phyloP scores from a whole-genome alignment of 2,888 invertebrate genomes.

The Rhamphomyia laevipes region DNA sequence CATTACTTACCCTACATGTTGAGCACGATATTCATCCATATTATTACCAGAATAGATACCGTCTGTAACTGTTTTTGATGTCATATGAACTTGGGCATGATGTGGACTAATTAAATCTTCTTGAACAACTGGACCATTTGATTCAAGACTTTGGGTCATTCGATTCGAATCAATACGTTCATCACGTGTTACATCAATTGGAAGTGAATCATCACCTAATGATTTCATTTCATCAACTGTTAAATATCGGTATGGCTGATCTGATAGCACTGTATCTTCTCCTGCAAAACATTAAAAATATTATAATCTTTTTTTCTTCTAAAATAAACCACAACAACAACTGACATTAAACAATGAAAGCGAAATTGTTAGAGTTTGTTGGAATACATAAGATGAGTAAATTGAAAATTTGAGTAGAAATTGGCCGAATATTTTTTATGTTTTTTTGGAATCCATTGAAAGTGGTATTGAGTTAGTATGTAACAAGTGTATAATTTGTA shows the following conservation, averaged over 20 bases:
- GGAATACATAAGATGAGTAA: no score
- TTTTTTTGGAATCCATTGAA: no score
- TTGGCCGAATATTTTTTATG: no score
- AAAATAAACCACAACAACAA: no score
- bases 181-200: conserved; percentile 86
- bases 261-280: conserved; percentile 83
- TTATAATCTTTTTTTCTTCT: not conserved
- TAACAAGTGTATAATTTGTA: no score
- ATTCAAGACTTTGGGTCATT: conserved; percentile 41
- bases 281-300: conserved; percentile 41
- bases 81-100: conserved; percentile 41
- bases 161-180: conserved; percentile 65
- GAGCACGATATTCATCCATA: conserved; percentile 43
- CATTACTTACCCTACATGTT: conserved; percentile 50
- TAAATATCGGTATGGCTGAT: conserved; percentile 82
- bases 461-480: no score
- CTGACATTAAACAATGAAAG: no score
- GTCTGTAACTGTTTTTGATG: conserved; percentile 37
- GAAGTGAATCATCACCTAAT: conserved; percentile 82
- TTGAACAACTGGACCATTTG: conserved; percentile 31
- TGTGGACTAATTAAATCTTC: conserved; percentile 54
- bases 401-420: no score
- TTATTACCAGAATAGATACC: conserved; percentile 46
- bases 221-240: conserved; percentile 95
- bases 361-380: no score